phyloP scores from a whole-genome alignment of 2,888 invertebrate genomes.

The Mesodorylaimus sp. region DNA sequence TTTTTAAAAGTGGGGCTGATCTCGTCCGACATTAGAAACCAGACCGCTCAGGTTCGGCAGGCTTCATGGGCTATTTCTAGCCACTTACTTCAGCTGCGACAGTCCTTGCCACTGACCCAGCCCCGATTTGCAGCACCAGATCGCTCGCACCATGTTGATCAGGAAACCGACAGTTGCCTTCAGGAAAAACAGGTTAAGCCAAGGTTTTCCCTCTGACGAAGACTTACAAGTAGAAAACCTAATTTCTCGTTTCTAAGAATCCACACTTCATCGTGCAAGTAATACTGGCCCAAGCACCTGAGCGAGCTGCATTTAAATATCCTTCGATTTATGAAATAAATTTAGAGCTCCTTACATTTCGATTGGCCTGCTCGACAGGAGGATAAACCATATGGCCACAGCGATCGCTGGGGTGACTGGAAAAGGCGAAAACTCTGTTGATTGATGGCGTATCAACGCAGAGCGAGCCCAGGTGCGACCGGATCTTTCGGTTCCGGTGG shows the following conservation, averaged over 20 bases:
- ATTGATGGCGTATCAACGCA: too few relatives aligned
- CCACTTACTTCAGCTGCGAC: too few relatives aligned
- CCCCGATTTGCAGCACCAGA: constrained; percentile 35
- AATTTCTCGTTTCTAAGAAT: constrained; percentile 70
- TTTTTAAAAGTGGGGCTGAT: too few relatives aligned
- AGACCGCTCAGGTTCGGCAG: too few relatives aligned
- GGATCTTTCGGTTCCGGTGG: too few relatives aligned
- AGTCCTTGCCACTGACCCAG: constrained; percentile 29
- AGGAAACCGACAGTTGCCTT: constrained; percentile 37
- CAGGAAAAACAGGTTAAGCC: too few relatives aligned
- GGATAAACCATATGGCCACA: constrained; percentile 23
- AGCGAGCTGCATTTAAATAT: too few relatives aligned
- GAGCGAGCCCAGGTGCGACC: too few relatives aligned
- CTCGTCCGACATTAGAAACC: too few relatives aligned
- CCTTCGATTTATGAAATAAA: too few relatives aligned
- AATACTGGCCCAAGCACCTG: constrained; percentile 26
- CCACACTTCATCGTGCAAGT: constrained; percentile 42
- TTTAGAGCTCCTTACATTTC: neutral
- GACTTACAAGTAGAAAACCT: constrained; percentile 55
- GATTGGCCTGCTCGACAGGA: constrained; percentile 12
- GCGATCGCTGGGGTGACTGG: constrained; percentile 24
- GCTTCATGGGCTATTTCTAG: too few relatives aligned
- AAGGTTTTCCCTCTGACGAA: neutral
- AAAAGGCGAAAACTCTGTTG: too few relatives aligned
- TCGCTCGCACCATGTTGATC: constrained; percentile 36